A percentile compares a stretch with the other conserved stretches of the same genome.
phyloP scores from a whole-genome alignment of 2,113 vertebrate species.

The Callorhinus ursinus region DNA sequence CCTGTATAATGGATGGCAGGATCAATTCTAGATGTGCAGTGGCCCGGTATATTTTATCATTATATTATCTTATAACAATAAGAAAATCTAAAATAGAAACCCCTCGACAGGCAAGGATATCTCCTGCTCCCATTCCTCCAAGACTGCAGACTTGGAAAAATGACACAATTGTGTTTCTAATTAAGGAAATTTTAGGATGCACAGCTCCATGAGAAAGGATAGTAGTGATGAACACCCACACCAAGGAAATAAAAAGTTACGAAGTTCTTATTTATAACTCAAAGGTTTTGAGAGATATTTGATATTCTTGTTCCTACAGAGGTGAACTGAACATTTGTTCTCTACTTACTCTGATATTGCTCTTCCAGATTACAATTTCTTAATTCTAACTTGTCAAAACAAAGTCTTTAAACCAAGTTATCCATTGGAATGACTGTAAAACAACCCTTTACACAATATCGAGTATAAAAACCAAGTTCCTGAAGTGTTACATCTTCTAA shows the following conservation, averaged over 20 bases:
- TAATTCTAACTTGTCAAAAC: background rate
- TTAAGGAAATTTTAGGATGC: background rate
- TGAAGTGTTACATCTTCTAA: background rate
- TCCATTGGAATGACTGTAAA: background rate
- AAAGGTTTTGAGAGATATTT: background rate
- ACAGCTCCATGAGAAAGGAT: background rate
- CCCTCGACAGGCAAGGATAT: background rate
- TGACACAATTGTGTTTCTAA: background rate
- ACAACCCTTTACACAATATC: background rate
- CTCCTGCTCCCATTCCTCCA: background rate
- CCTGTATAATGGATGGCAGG: background rate
- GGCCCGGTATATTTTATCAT: background rate
- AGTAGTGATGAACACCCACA: background rate
- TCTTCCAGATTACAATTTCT: background rate
- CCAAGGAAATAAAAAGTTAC: background rate
- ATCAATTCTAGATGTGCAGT: background rate
- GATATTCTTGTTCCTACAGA: background rate
- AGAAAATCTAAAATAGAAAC: conserved; percentile 48
- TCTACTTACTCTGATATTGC: background rate
- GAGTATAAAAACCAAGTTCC: background rate
- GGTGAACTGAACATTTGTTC: background rate
- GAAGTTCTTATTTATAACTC: background rate
- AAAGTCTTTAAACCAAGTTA: background rate
- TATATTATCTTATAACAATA: conserved; percentile 25
- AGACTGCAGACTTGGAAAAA: background rate